Base-by-base conservation (phyloP, 1,140 invertebrate species). In the Druon quercuslanigerum region DNA sequence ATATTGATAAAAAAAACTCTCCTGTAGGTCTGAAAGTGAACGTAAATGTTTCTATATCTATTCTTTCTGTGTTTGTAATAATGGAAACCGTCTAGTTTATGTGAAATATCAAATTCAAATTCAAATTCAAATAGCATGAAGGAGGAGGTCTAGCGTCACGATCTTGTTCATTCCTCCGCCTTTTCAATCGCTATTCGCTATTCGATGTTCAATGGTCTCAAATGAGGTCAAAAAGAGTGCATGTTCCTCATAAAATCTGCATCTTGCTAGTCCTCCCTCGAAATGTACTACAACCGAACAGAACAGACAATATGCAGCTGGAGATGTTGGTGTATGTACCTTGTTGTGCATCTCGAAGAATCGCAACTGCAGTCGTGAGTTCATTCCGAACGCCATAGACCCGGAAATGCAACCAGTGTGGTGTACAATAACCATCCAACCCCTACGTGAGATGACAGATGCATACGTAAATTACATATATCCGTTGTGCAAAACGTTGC, bases 291-390 rank as follows among this genome's bases (percentile, higher is more conserved):
- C 25, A 66, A 33, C 20, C 2, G 25, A 33, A 33, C 25, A 33
- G 25, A 33, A 33, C 25, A 66, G 57, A 66, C 20, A 66, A 66
- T 66, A 66, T 66, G 57, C 57, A 66, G 25, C 25, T 33, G 57
- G 33, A 66, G 57, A 66, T 25, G 20, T 66, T 66, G 25, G 25
- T 66, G 11, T 56, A 56, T 12, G 20, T 46, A 66, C 60, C 33
- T 66, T 66, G 60, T 66, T 66, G 25, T 66, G 60, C 60, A 66
- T 66, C 60, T 66, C 60, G 60, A 66, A 66, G 60, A 66, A 66
- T 66, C 40, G 60, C 60, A 66, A 66, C 60, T 66, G 40, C 25
- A 66, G 25, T 66, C 60, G 60, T 66, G 60, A 66, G 60, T 66
- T 66, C 60, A 66, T 66, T 66, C 40, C 60, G 40, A 66, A 33